phyloP scores from a whole-genome alignment of 2,888 invertebrate species.

The Drosophila mimetica region DNA sequence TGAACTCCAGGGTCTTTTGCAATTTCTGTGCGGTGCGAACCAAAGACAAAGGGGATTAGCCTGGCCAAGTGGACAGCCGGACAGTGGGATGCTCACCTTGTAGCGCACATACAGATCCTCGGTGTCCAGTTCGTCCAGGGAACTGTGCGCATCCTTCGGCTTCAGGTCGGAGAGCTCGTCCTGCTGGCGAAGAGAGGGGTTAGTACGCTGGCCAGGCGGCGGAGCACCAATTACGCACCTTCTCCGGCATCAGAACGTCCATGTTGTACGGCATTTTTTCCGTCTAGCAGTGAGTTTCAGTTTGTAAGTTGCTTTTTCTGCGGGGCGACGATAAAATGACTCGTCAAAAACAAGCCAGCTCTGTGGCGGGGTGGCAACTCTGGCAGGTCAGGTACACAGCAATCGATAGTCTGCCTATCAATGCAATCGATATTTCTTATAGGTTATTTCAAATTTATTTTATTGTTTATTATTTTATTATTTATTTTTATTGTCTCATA shows the following conservation, averaged over 20 bases:
- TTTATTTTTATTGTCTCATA: too few relatives aligned
- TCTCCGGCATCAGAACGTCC: slow-evolving; percentile 62
- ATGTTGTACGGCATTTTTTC: slow-evolving; percentile 51
- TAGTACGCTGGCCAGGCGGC: neutral
- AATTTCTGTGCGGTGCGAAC: slow-evolving; percentile 89
- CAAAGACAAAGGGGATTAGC: neutral
- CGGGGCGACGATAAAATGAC: slow-evolving; percentile 62
- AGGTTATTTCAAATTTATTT: too few relatives aligned
- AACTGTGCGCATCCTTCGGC: slow-evolving; percentile 88
- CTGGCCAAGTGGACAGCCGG: neutral
- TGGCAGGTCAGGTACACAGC: too few relatives aligned
- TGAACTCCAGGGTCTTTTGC: slow-evolving; percentile 97
- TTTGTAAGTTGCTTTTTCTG: slow-evolving; percentile 32
- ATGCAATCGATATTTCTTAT: too few relatives aligned
- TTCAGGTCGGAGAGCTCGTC: slow-evolving; percentile 89
- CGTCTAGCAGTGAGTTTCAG: slow-evolving; percentile 17
- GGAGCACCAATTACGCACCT: slow-evolving; percentile 28
- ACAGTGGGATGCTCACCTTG: slow-evolving; percentile 87
- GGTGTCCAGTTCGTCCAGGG: slow-evolving; percentile 92
- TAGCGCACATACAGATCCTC: slow-evolving; percentile 98
- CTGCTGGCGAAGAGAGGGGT: slow-evolving; percentile 79
- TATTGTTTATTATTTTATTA: too few relatives aligned
- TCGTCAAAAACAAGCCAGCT: slow-evolving; percentile 72
- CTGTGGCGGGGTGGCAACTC: neutral
- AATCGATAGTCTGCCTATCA: slow-evolving; percentile 6